Evolutionary conservation across 2,888 invertebrate species (phyloP).

Genomic region (Eristalis tenax): DNA sequence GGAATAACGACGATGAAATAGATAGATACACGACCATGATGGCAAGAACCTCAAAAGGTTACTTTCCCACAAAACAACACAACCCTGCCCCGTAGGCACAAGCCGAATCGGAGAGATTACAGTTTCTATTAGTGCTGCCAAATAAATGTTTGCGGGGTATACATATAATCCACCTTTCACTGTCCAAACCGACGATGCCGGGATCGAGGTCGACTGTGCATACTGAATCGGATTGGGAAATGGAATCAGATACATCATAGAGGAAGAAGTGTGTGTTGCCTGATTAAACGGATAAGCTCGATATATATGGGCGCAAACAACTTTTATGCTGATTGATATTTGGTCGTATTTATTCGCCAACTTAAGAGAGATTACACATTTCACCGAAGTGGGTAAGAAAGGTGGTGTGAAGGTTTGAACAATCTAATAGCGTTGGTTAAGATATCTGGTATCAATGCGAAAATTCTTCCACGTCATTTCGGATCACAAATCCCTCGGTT

Average conservation of each 20-base stretch:
- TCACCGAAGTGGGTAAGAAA: neutral
- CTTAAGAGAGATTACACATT: constrained; percentile 10
- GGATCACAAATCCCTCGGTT: constrained; percentile 47
- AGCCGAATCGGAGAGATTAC: constrained; percentile 27
- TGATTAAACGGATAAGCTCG: constrained; percentile 68
- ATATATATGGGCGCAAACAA: constrained; percentile 24
- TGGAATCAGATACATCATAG: constrained; percentile 51
- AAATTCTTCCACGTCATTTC: constrained; percentile 27
- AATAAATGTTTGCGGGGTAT: constrained; percentile 51
- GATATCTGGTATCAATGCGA: constrained; percentile 19
- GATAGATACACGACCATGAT: neutral
- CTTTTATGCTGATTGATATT: constrained; percentile 69
- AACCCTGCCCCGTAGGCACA: neutral
- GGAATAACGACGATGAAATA: constrained; percentile 31
- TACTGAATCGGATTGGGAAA: constrained; percentile 45
- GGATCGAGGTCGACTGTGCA: neutral
- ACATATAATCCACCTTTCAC: constrained; percentile 34
- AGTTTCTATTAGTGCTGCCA: constrained; percentile 42
- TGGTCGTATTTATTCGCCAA: constrained; percentile 38
- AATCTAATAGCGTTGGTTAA: neutral
- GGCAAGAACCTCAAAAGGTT: constrained; percentile 23
- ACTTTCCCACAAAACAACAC: constrained; percentile 34
- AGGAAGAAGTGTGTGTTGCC: constrained; percentile 52
- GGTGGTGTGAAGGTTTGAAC: neutral
- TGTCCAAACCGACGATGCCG: constrained; percentile 1